Conservation (phyloP, 2,113 vertebrate species). For the Noturus placidus region DNA sequence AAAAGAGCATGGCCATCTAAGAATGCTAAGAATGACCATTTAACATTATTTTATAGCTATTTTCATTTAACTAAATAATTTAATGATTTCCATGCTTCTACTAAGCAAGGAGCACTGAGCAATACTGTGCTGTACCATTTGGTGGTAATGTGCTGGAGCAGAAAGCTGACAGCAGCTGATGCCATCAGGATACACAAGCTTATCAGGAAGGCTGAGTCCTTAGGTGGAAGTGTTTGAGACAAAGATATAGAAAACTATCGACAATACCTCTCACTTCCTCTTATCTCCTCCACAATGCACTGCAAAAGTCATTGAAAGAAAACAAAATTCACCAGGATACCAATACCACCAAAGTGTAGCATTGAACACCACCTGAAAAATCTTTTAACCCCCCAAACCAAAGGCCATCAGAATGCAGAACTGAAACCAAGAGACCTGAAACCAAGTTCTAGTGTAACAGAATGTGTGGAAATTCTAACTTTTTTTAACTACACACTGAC, state of each 20-base stretch:
- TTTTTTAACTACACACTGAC: neutral
- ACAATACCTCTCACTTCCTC: neutral
- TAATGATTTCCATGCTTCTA: neutral
- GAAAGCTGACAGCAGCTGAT: neutral
- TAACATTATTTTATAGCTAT: neutral
- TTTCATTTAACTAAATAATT: neutral
- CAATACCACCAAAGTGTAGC: neutral
- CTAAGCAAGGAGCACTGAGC: neutral
- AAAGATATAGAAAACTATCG: neutral
- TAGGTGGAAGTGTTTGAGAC: neutral
- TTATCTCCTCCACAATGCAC: neutral
- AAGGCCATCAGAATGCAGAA: neutral
- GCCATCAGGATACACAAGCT: neutral
- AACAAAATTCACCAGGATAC: neutral
- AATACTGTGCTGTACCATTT: neutral
- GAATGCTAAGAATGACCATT: neutral
- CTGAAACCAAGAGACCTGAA: neutral
- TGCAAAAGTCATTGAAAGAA: neutral
- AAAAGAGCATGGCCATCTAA: neutral
- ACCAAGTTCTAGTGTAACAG: neutral
- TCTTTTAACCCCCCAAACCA: neutral
- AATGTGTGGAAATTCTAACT: neutral
- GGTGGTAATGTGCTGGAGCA: neutral
- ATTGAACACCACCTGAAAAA: neutral
- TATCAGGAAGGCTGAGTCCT: neutral